Conservation (phyloP, 2,797 vertebrate genomes). For the Synaphobranchus kaupii region DNA sequence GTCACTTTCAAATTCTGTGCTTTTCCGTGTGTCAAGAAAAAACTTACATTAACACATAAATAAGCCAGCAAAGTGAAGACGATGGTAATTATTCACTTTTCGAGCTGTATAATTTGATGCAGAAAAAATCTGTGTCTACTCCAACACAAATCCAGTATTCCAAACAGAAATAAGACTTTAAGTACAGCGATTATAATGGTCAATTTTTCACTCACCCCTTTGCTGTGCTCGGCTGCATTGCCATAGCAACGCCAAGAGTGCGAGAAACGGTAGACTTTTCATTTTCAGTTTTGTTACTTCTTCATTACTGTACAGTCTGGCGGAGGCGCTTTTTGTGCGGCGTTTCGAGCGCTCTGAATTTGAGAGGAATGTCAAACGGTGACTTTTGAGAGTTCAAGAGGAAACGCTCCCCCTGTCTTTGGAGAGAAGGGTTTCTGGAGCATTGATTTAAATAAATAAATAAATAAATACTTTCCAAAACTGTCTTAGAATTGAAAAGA, state of each 20-base stretch:
- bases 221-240: slow-evolving; percentile 54
- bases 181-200: slow-evolving; percentile 33
- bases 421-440: slow-evolving; percentile 13
- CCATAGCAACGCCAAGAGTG: slow-evolving; percentile 50
- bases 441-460: slow-evolving; percentile 1
- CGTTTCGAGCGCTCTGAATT: slow-evolving; percentile 20
- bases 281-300: slow-evolving; percentile 51
- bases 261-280: slow-evolving; percentile 44
- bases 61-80: background rate
- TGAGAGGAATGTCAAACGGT: slow-evolving; percentile 31
- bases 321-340: slow-evolving; percentile 34
- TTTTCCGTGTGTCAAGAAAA: background rate
- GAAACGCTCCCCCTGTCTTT: slow-evolving; percentile 44
- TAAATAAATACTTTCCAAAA: background rate
- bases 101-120: slow-evolving; percentile 17
- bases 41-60: slow-evolving; percentile 3
- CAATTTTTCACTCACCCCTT: slow-evolving; percentile 55
- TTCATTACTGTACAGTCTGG: slow-evolving; percentile 40
- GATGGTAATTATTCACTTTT: slow-evolving; percentile 12
- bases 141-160: background rate
- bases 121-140: background rate
- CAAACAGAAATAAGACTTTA: slow-evolving; percentile 21
- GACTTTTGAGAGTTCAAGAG: slow-evolving; percentile 47
- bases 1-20: background rate
- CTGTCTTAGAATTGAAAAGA: background rate